Conservation (phyloP, 2,113 vertebrate genomes). For the Bufo gargarizans region DNA sequence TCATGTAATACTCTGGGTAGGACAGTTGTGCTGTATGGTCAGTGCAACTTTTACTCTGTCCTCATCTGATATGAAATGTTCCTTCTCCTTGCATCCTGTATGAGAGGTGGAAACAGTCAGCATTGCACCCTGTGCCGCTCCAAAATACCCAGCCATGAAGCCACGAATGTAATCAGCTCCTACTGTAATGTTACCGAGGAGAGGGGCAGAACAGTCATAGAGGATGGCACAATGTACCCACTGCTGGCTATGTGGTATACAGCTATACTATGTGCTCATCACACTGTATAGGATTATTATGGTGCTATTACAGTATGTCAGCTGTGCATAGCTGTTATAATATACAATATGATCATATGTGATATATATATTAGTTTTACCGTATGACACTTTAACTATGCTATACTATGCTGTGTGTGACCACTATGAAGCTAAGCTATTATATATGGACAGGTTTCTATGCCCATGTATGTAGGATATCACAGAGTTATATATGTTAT, state of each 20-base stretch:
- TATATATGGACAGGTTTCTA: not conserved
- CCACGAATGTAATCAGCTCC: not conserved
- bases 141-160: not conserved
- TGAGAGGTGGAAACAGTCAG: not conserved
- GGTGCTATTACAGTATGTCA: not conserved
- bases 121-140: not conserved
- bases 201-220: not conserved
- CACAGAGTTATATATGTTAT: too few relatives aligned
- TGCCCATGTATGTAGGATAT: not conserved
- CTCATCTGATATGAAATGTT: not conserved
- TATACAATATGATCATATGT: too few relatives aligned
- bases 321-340: too few relatives aligned
- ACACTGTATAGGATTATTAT: not conserved
- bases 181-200: not conserved
- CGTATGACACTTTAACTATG: too few relatives aligned
- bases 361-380: too few relatives aligned
- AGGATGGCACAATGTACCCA: too few relatives aligned
- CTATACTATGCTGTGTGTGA: not conserved
- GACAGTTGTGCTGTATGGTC: not conserved
- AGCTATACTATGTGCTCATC: too few relatives aligned
- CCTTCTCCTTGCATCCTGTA: not conserved
- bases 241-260: too few relatives aligned
- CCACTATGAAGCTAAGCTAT: not conserved
- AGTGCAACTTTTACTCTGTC: not conserved
- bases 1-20: not conserved